These are phyloP conservation scores for Anguilla anguilla DNA, from an alignment of 2,797 vertebrate species.

Conservation along the genomic window DNA sequence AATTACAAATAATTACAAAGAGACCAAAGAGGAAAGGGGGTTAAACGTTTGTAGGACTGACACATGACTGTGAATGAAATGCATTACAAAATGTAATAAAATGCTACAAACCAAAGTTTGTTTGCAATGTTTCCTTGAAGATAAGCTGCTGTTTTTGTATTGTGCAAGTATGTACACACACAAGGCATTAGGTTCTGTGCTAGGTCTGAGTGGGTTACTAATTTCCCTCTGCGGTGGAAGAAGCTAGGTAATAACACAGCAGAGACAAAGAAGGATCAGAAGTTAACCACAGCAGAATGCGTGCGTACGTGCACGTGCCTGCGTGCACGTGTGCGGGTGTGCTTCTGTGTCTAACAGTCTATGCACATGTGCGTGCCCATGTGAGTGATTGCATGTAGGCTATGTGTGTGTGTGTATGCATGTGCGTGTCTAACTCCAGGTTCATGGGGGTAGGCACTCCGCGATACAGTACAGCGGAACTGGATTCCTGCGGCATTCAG, in stretches of 20 bases:
- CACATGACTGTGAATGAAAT: not conserved
- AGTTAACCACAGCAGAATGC: not conserved
- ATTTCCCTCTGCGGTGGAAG: not conserved
- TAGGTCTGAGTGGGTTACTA: not conserved
- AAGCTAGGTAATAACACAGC: not conserved
- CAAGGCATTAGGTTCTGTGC: not conserved
- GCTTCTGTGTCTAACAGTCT: constrained; percentile 27
- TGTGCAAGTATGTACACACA: not conserved
- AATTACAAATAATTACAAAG: no score
- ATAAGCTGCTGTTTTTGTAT: not conserved
- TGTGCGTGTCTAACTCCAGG: constrained; percentile 34
- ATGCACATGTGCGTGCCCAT: constrained; percentile 32
- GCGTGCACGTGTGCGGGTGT: constrained; percentile 20
- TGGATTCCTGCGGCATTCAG: constrained; percentile 57
- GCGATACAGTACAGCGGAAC: constrained; percentile 23
- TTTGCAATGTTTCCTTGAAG: not conserved
- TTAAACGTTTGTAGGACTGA: not conserved
- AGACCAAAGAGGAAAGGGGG: no score
- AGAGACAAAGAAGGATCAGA: not conserved
- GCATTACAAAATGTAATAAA: not conserved
- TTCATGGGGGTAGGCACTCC: constrained; percentile 27
- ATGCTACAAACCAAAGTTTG: not conserved
- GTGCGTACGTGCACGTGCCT: not conserved
- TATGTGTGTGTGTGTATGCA: constrained; percentile 26
- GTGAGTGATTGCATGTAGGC: not conserved